phyloP scores from a whole-genome alignment of 2,113 vertebrate species.

The Axis porcinus region DNA sequence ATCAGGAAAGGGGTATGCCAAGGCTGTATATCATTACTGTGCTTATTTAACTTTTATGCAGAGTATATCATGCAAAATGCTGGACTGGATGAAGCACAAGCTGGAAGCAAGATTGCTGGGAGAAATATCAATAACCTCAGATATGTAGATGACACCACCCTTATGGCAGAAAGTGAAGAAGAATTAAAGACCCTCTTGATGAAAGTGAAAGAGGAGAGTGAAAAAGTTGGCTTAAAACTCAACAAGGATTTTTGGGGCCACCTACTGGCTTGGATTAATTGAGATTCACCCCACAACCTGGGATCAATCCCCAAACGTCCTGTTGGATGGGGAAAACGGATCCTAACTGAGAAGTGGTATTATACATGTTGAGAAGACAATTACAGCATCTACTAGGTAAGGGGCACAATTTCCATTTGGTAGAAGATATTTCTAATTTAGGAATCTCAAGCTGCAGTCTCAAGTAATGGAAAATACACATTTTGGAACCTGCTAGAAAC shows the following conservation, averaged over 20 bases:
- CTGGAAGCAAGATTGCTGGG: not conserved
- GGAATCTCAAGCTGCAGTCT: not conserved
- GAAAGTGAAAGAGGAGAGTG: not conserved
- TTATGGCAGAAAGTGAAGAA: not conserved
- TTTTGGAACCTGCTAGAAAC: not conserved
- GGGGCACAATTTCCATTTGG: not conserved
- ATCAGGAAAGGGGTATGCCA: not conserved
- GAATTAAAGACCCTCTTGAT: not conserved
- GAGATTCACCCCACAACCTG: not conserved
- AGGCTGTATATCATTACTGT: not conserved
- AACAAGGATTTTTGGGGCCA: not conserved
- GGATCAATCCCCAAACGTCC: not conserved
- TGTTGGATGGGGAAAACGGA: not conserved
- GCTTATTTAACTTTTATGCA: not conserved
- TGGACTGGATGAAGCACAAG: not conserved
- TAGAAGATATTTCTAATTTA: not conserved
- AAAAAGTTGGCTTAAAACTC: not conserved
- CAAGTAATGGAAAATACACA: not conserved
- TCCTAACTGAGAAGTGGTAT: not conserved
- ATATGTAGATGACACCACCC: not conserved
- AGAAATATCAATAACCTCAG: not conserved
- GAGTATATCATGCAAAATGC: not conserved
- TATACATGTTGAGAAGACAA: not conserved
- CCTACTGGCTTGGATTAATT: not conserved
- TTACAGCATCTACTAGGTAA: not conserved